These are phyloP conservation scores for Prunella fulvescens DNA, from an alignment of 2,113 vertebrate species.

Conservation along the genomic window DNA sequence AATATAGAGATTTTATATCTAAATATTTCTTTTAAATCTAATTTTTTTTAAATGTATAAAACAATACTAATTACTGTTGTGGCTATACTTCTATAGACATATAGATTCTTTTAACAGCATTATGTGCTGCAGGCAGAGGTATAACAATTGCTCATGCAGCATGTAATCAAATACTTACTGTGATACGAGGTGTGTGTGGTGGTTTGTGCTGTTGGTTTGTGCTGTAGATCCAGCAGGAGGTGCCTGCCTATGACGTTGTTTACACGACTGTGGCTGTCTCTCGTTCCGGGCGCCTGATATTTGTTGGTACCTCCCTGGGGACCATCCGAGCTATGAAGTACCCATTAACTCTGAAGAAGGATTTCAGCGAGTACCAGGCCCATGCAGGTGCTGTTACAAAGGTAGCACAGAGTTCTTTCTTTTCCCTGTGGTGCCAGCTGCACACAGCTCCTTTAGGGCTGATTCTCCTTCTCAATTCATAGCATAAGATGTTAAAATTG, in stretches of 20 bases:
- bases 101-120: background rate
- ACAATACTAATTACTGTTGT: background rate
- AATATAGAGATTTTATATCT: background rate
- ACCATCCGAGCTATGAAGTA: conserved; percentile 86
- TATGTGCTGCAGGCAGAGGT: background rate
- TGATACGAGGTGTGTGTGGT: background rate
- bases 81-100: background rate
- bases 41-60: background rate
- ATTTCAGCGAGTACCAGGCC: conserved; percentile 86
- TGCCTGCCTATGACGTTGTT: conserved; percentile 72
- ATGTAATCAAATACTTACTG: background rate
- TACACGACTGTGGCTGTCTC: conserved; percentile 84
- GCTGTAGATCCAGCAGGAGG: conserved; percentile 82
- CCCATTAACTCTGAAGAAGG: conserved; percentile 79
- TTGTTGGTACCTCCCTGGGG: conserved; percentile 86
- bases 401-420: conserved; percentile 64
- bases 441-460: background rate
- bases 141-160: background rate
- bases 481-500: background rate
- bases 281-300: conserved; percentile 80
- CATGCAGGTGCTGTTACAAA: conserved; percentile 89
- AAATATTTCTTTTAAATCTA: background rate
- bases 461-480: background rate
- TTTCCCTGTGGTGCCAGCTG: background rate
- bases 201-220: background rate